Base-by-base conservation (phyloP, 2,888 invertebrate species). In the Nemapogon koenigi region DNA sequence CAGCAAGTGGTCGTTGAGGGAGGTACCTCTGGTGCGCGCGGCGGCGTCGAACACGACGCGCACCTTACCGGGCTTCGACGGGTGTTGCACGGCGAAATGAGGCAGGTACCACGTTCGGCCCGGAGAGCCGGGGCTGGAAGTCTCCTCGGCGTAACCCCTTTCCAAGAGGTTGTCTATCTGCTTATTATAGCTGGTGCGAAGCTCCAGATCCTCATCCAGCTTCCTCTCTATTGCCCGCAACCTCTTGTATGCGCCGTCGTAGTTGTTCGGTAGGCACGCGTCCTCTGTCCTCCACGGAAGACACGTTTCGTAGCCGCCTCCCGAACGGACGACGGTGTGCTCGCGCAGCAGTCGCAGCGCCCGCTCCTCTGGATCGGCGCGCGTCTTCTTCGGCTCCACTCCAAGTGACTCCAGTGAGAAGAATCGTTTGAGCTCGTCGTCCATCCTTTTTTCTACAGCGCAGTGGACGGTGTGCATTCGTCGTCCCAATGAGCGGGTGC, bases 51-150 rank as follows among this genome's bases (percentile, higher is more conserved):
- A n/a, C n/a, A n/a, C n/a, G n/a, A n/a, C n/a, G n/a, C n/a, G n/a
- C n/a, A n/a, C n/a, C n/a, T n/a, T n/a, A n/a, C 44, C 46, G 3
- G 52, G 52, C 38, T 53, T 55, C 31, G 53, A 46, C 3, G 38
- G 41, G 33, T 50, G 46, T 4, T 17, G 37, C 0, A 45, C 42
- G 2, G 43, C 45, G 33, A 49, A 46, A 37, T 48, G 46, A 1
- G 48, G 45, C 11, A 45, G 31, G 33, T 45, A 43, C 43, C 43
- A 43, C 4, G n/a, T n/a, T 38, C 15, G 2, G n/a, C 27, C 8
- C 22, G 19, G 10, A 16, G 18, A 11, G 38, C 30, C 14, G 14
- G 18, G 10, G 19, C 11, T n/a, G n/a, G 27, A 33, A 6, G 37
- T 28, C 3, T 11, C 16, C 37, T 46, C 48, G 1, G 46, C 46